These are phyloP conservation scores for Lumbricus terrestris DNA, from an alignment of 2,888 invertebrate species.

Conservation along the genomic window DNA sequence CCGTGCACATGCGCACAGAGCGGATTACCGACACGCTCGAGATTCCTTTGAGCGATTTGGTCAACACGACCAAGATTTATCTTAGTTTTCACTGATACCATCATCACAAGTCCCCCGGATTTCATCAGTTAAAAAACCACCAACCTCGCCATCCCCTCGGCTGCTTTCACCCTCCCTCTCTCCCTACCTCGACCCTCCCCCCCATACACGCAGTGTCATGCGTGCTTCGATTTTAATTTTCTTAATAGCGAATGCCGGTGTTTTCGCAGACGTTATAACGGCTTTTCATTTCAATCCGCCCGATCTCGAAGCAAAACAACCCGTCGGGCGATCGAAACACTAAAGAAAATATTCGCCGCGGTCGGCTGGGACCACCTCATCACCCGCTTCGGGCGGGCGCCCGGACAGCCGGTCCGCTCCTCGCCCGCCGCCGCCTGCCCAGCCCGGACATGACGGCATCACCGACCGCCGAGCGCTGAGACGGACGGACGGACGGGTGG, in stretches of 20 bases:
- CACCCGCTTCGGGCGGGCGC: neutral
- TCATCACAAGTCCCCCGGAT: neutral
- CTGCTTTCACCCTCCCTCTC: neutral
- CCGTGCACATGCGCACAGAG: neutral
- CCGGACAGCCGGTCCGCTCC: neutral
- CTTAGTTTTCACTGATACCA: neutral
- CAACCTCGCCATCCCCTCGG: neutral
- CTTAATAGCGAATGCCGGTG: slow-evolving; percentile 8
- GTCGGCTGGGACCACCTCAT: neutral
- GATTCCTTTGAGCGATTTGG: neutral
- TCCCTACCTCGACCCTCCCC: neutral
- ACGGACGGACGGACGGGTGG: neutral
- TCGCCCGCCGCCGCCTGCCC: neutral
- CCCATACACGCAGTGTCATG: neutral
- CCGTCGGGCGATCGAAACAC: neutral
- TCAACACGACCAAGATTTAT: neutral
- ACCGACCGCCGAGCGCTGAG: neutral
- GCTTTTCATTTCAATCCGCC: slow-evolving; percentile 4
- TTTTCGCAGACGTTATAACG: neutral
- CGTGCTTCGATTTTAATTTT: slow-evolving; percentile 14
- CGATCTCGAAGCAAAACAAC: neutral
- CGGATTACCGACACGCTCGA: no score
- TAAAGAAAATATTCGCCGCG: neutral
- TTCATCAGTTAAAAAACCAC: neutral
- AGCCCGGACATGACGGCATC: neutral